These are phyloP conservation scores for Bembecia ichneumoniformis DNA, from an alignment of 2,888 invertebrate species.

Conservation along the genomic window DNA sequence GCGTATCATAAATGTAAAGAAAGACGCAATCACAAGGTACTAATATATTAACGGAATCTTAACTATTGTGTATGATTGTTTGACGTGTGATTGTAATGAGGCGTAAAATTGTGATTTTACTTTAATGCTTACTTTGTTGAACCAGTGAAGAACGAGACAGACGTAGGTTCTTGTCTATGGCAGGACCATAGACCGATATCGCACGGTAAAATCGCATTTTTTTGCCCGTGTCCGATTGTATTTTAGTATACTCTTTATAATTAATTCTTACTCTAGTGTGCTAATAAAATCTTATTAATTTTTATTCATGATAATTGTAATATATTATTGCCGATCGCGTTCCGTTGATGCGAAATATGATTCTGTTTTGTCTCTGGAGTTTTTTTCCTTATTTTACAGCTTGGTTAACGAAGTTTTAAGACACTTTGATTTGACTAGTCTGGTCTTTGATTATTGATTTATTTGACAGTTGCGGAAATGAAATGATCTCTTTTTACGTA, in stretches of 20 bases:
- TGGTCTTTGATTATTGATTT: no score
- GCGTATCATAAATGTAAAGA: no score
- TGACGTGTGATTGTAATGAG: constrained; percentile 25
- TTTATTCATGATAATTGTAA: constrained; percentile 56
- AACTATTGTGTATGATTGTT: constrained; percentile 7
- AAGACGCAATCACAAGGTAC: neutral
- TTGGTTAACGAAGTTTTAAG: no score
- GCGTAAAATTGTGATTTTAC: constrained; percentile 27
- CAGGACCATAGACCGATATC: constrained; percentile 22
- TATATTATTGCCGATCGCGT: constrained; percentile 62
- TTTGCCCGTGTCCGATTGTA: constrained; percentile 35
- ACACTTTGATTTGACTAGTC: no score
- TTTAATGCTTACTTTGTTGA: neutral
- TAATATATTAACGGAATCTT: neutral
- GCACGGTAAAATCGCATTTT: constrained; percentile 38
- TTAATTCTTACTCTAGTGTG: constrained; percentile 68
- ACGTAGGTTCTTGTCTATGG: constrained; percentile 15
- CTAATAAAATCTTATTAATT: constrained; percentile 69
- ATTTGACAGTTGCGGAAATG: no score
- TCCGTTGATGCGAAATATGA: constrained; percentile 65
- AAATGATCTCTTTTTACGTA: no score
- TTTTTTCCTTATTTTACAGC: no score
- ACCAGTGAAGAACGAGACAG: constrained; percentile 4
- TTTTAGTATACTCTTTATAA: constrained; percentile 42
- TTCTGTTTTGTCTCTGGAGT: constrained; percentile 30